phyloP scores from a whole-genome alignment of 1,140 invertebrate species.

The Bombus affinis region DNA sequence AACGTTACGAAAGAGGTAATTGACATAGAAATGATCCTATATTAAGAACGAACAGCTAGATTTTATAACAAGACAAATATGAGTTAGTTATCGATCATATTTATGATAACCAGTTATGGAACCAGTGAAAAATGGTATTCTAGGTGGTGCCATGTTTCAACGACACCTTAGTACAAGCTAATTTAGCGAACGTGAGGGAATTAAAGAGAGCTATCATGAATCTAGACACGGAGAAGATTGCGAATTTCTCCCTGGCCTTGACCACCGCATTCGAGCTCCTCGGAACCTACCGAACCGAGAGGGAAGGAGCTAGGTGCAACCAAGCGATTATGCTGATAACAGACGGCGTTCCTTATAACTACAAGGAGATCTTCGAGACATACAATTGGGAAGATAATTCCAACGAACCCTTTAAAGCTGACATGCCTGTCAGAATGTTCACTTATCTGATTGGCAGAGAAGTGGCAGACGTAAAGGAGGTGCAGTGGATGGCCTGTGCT shows the following conservation, averaged over 20 bases:
- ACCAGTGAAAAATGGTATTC: background rate
- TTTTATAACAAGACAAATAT: too few species aligned
- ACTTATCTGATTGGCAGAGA: slow-evolving; percentile 98
- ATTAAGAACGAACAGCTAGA: background rate
- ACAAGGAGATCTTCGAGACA: slow-evolving; percentile 93
- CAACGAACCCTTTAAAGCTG: slow-evolving; percentile 89
- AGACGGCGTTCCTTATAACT: slow-evolving; percentile 97
- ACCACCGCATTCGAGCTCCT: slow-evolving; percentile 95
- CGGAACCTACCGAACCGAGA: slow-evolving; percentile 84
- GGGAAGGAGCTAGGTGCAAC: slow-evolving; percentile 88
- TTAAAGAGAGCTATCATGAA: slow-evolving; percentile 90
- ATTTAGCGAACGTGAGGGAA: slow-evolving; percentile 92
- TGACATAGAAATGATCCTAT: background rate
- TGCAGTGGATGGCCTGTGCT: slow-evolving; percentile 98
- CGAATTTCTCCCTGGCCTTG: slow-evolving; percentile 96
- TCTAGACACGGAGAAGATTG: slow-evolving; percentile 93
- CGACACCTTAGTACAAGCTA: slow-evolving; percentile 94
- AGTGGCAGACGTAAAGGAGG: slow-evolving; percentile 90
- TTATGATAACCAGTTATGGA: too few species aligned
- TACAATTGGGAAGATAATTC: slow-evolving; percentile 91
- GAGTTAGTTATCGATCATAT: too few species aligned
- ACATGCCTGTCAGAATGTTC: slow-evolving; percentile 95
- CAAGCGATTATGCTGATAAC: slow-evolving; percentile 99
- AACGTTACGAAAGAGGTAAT: slow-evolving; percentile 87
- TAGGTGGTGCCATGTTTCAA: slow-evolving; percentile 93